These are phyloP conservation scores for Pelosia muscerda DNA, from an alignment of 2,888 invertebrate species.

Conservation along the genomic window DNA sequence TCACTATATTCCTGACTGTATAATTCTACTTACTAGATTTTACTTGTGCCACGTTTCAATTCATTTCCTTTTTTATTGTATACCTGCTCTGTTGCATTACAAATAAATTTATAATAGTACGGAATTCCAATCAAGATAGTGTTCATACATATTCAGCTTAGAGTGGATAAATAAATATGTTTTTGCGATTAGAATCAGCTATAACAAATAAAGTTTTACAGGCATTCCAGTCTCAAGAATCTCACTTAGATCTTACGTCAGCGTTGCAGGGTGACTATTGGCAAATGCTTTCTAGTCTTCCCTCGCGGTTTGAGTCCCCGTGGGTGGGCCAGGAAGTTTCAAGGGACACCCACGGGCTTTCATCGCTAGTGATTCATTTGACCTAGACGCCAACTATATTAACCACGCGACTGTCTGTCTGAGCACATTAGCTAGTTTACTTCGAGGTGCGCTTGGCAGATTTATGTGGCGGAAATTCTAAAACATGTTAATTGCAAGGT, in stretches of 20 bases:
- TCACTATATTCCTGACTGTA: no score
- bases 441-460: constrained; percentile 52
- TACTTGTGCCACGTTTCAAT: background rate
- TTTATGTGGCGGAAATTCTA: constrained; percentile 53
- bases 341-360: constrained; percentile 78
- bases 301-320: constrained; percentile 54
- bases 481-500: constrained; percentile 35
- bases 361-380: constrained; percentile 80
- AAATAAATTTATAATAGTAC: background rate
- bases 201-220: constrained; percentile 10
- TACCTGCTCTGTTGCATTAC: background rate
- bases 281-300: constrained; percentile 57
- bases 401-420: constrained; percentile 55
- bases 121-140: constrained; percentile 3
- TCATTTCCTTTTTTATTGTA: no score
- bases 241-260: constrained; percentile 48
- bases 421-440: constrained; percentile 62
- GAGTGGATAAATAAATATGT: background rate
- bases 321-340: constrained; percentile 83
- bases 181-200: constrained; percentile 9
- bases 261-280: constrained; percentile 44
- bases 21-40: no score
- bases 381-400: constrained; percentile 55
- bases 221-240: constrained; percentile 27
- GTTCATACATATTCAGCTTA: constrained; percentile 1